Evolutionary conservation across 1,140 invertebrate species (phyloP), one percentile per base, ranked within the genome.

Genomic region (Vollenhovia emeryi): DNA sequence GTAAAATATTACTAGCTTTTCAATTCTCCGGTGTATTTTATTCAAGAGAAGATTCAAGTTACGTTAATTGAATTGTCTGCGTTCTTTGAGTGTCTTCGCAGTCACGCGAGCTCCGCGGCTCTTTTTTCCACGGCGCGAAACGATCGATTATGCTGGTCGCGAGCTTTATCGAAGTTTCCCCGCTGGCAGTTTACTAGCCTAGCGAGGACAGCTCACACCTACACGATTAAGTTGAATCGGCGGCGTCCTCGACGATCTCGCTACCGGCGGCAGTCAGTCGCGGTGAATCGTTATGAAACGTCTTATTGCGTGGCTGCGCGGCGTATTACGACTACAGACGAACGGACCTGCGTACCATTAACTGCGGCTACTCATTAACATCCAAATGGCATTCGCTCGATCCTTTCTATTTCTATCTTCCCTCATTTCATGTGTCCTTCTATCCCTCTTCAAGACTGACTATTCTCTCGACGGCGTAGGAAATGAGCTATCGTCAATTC

Each of bases 371-470:
- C 68, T 75, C 57, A 84, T 74, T 76, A 76, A 84, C 80, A 75
- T 84, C 80, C 57, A 76, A 84, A 76, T 84, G 57, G 57, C 48
- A 84, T 64, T 84, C 71, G 55, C 24, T 76, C 43, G 71, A 60
- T 74, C 80, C 59, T 76, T 84, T 75, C 80, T 84, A 80, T 71
- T 80, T 71, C 36, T 45, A 82, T 73, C 78, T 71, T 82, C 50
- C 36, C 24, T 27, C 33, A 15, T 66, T 52, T 66, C 40, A 66
- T 9, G 62, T 79, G 64, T 79, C 76, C n/a, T 68, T 68, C 15
- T 79, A 27, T 45, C 11, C 36, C 24, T 59, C 66, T 57, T 57
- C 13, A n/a, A n/a, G 50, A 57, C 71, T 30, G 13, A 45, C 9
- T 71, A 69, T 57, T 27, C 71, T 82, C 66, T 45, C 36, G 13